Conservation (phyloP, 2,113 vertebrate species). For the Stegostoma tigrinum region DNA sequence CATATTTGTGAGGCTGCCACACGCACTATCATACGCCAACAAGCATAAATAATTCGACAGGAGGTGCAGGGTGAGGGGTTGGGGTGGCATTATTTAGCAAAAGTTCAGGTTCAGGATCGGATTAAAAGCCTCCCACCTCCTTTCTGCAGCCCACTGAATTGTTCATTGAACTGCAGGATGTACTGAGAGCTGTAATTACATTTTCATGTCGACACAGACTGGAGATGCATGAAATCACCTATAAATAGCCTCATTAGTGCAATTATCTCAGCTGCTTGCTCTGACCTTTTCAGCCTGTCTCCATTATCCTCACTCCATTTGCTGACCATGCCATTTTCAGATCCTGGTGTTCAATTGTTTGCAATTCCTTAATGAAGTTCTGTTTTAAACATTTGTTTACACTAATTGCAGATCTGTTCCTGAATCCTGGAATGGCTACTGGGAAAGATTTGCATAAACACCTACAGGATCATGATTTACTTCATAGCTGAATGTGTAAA, state of each 20-base stretch:
- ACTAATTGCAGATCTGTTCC: not conserved
- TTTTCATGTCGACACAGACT: not conserved
- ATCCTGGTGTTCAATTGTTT: not conserved
- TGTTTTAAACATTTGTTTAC: not conserved
- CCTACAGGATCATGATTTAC: not conserved
- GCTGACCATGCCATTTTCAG: not conserved
- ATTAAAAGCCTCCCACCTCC: not conserved
- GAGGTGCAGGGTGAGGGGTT: not conserved
- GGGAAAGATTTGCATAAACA: not conserved
- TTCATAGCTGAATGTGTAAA: not conserved
- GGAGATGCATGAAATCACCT: not conserved
- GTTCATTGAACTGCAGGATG: not conserved
- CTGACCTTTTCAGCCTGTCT: not conserved
- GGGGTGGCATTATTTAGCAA: not conserved
- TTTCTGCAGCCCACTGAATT: not conserved
- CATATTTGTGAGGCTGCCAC: not conserved
- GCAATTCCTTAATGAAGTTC: not conserved
- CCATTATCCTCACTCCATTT: not conserved
- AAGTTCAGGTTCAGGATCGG: not conserved
- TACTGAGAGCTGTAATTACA: not conserved
- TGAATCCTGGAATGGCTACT: not conserved
- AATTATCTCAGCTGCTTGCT: not conserved
- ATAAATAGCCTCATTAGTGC: conserved; percentile 8
- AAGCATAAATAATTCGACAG: not conserved
- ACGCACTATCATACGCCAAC: not conserved